Conservation (phyloP, 2,797 vertebrate genomes). For the Euthynnus affinis region DNA sequence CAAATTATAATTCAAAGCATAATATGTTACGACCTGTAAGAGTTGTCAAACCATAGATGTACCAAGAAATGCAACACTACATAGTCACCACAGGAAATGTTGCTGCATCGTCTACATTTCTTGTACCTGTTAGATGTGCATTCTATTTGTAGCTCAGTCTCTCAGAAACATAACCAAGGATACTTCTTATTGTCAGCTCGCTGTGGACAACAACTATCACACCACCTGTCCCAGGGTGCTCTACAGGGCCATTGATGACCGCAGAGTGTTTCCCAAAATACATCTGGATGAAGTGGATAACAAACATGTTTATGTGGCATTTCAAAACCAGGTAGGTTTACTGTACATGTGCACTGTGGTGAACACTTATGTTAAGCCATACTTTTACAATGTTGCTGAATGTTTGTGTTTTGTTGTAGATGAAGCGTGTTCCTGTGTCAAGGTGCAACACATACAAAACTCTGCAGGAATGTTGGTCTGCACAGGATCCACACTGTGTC, state of each 20-base stretch:
- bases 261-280: slow-evolving; percentile 69
- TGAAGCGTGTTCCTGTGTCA: slow-evolving; percentile 68
- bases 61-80: no score
- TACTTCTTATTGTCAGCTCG: slow-evolving; percentile 67
- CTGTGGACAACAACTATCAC: slow-evolving; percentile 69
- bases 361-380: neutral
- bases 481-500: slow-evolving; percentile 81
- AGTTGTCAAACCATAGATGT: no score
- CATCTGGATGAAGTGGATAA: slow-evolving; percentile 72
- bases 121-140: no score
- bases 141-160: neutral
- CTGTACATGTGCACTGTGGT: neutral
- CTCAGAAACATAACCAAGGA: neutral
- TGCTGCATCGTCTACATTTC: no score
- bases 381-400: neutral
- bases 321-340: slow-evolving; percentile 73
- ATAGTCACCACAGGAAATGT: no score
- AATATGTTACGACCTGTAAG: no score
- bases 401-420: slow-evolving; percentile 54
- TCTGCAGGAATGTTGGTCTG: slow-evolving; percentile 70
- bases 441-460: slow-evolving; percentile 60
- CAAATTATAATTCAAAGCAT: no score
- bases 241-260: slow-evolving; percentile 70
- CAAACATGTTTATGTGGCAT: slow-evolving; percentile 73
- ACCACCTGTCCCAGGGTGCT: slow-evolving; percentile 73